Conservation (phyloP, 2,113 vertebrate species). For the Pimephales promelas region DNA sequence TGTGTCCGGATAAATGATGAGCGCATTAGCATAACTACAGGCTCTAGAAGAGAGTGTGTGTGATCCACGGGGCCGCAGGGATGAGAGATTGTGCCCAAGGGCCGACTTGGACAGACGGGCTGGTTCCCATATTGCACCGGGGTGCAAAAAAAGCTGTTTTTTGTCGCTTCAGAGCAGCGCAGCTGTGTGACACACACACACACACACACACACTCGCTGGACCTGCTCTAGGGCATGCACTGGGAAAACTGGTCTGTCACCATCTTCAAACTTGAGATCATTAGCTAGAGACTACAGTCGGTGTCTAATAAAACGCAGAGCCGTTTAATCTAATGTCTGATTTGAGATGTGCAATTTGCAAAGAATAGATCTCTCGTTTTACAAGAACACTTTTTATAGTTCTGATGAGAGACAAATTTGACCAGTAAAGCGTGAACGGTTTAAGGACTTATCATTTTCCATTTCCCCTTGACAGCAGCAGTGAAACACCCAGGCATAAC, state of each 20-base stretch:
- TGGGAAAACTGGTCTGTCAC: conserved; percentile 14
- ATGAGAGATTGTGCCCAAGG: conserved; percentile 61
- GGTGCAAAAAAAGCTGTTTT: conserved; percentile 80
- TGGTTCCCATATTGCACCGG: conserved; percentile 79
- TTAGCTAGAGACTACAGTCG: conserved; percentile 10
- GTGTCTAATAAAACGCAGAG: conserved; percentile 64
- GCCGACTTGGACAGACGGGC: conserved; percentile 73
- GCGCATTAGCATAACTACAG: conserved; percentile 60
- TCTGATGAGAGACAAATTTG: conserved; percentile 63
- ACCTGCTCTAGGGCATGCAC: conserved; percentile 17
- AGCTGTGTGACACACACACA: conserved; percentile 66
- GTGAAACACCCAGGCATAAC: conserved; percentile 19
- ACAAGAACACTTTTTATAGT: not conserved
- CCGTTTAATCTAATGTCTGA: conserved; percentile 46
- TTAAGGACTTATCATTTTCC: conserved; percentile 60
- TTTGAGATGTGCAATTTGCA: not conserved
- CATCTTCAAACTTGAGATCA: conserved; percentile 16
- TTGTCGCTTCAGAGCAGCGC: conserved; percentile 74
- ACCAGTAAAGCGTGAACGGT: conserved; percentile 74
- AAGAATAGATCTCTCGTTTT: not conserved
- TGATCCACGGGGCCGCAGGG: conserved; percentile 49
- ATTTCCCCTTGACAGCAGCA: conserved; percentile 57
- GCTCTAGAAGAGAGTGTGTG: conserved; percentile 51
- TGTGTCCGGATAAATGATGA: conserved; percentile 50
- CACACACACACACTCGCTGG: conserved; percentile 44